Evolutionary conservation across 1,140 invertebrate species (phyloP).

Genomic region (Lanistes nyassanus): DNA sequence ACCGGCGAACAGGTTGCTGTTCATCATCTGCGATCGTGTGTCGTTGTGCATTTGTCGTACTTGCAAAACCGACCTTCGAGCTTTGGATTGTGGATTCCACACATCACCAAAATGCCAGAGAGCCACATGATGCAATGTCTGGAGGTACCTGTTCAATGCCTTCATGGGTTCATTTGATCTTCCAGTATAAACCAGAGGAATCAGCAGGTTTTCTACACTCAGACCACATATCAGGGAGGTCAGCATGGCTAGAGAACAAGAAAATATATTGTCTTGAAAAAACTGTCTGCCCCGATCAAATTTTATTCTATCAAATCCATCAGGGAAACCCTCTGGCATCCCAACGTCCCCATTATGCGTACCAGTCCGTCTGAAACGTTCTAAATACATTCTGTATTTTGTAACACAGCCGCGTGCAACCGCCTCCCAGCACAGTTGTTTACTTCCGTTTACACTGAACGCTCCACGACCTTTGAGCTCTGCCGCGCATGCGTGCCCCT

Average conservation of each 20-base stretch:
- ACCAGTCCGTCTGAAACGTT: no score
- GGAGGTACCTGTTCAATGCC: conserved; percentile 84
- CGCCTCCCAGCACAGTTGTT: no score
- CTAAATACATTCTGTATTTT: no score
- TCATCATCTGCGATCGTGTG: conserved; percentile 61
- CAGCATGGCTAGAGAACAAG: conserved; percentile 33
- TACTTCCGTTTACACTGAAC: no score
- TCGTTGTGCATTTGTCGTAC: conserved; percentile 68
- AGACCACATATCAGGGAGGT: conserved; percentile 43
- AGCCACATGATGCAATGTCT: conserved; percentile 77
- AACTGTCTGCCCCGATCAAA: conserved; percentile 36
- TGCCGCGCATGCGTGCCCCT: no score
- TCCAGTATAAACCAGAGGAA: conserved; percentile 67
- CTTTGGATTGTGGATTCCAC: conserved; percentile 38
- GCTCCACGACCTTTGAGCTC: no score
- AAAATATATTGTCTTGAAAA: conserved; percentile 32
- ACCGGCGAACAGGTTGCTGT: conserved; percentile 67
- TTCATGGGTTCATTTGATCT: conserved; percentile 67
- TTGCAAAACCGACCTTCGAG: conserved; percentile 31
- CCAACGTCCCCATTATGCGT: no score
- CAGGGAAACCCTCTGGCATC: conserved; percentile 5
- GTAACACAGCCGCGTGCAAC: no score
- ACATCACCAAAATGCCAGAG: conserved; percentile 73
- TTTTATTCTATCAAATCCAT: conserved; percentile 35
- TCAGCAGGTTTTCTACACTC: conserved; percentile 38